A percentile compares a stretch with the other conserved stretches of the same genome.
These are phyloP conservation scores for Eretmocerus hayati DNA, from an alignment of 2,888 invertebrate species.

Conservation along the genomic window DNA sequence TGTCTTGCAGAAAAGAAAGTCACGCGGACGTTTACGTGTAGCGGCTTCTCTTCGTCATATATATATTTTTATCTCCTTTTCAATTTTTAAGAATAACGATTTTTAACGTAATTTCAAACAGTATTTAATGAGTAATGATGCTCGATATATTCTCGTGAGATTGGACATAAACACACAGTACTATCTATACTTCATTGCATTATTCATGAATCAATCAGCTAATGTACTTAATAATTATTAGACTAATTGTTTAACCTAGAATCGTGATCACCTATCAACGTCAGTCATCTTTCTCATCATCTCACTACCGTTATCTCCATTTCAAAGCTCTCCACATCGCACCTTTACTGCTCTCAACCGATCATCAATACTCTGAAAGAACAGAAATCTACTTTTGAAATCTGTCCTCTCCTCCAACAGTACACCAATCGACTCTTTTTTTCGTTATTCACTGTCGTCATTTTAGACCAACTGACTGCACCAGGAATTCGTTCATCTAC, in stretches of 20 bases:
- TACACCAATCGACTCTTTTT: conserved; percentile 16
- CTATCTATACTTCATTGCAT: conserved; percentile 47
- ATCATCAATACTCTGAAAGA: conserved; percentile 21
- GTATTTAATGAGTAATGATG: conserved; percentile 45
- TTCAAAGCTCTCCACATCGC: no score
- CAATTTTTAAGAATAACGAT: conserved; percentile 21
- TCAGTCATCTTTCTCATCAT: conserved; percentile 40
- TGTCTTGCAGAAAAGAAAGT: conserved; percentile 24
- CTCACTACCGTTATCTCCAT: conserved; percentile 17
- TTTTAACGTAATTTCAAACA: conserved; percentile 42
- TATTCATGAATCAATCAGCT: conserved; percentile 48
- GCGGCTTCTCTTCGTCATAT: conserved; percentile 14
- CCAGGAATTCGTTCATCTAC: conserved; percentile 34
- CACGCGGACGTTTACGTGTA: conserved; percentile 23
- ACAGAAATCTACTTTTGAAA: conserved; percentile 22
- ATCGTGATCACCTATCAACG: conserved; percentile 47
- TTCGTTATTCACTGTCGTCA: conserved; percentile 14
- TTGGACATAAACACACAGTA: conserved; percentile 48
- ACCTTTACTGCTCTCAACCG: conserved; percentile 21
- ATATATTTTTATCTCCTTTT: not conserved
- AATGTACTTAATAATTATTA: conserved; percentile 47
- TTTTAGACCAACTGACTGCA: conserved; percentile 40
- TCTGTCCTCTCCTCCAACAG: conserved; percentile 12
- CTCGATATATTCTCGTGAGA: conserved; percentile 46
- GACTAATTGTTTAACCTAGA: conserved; percentile 46